These are phyloP conservation scores for Cataglyphis livida DNA, from an alignment of 2,888 invertebrate species.

Conservation along the genomic window DNA sequence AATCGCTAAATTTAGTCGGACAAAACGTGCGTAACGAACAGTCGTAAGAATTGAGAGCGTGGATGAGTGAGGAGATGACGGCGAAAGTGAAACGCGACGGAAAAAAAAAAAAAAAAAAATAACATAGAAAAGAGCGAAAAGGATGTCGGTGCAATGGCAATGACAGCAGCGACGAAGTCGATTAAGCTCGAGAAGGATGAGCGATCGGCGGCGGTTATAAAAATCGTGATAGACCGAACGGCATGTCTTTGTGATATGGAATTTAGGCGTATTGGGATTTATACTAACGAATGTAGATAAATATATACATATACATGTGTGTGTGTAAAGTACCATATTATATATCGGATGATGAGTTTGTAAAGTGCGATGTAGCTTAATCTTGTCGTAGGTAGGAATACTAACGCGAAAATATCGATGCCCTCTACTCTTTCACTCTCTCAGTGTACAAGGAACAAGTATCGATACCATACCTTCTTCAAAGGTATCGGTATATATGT, in stretches of 20 bases:
- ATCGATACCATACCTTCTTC: not conserved
- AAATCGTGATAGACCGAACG: conserved; percentile 80
- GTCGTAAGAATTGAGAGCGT: conserved; percentile 36
- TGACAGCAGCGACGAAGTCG: conserved; percentile 49
- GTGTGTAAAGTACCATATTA: conserved; percentile 31
- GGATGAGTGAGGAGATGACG: conserved; percentile 49
- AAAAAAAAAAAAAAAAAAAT: not conserved
- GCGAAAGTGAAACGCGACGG: not conserved
- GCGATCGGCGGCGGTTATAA: conserved; percentile 56
- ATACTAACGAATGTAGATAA: conserved; percentile 63
- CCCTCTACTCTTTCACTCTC: not conserved
- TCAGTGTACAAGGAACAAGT: not conserved
- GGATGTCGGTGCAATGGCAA: conserved; percentile 21
- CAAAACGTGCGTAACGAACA: conserved; percentile 15
- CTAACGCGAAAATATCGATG: conserved; percentile 18
- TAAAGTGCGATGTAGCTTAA: conserved; percentile 47
- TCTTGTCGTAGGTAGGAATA: conserved; percentile 31
- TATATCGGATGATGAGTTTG: conserved; percentile 33
- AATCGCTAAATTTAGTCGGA: conserved; percentile 69
- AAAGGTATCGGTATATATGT: not conserved
- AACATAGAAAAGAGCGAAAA: conserved; percentile 9
- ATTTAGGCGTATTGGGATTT: conserved; percentile 75
- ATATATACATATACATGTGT: conserved; percentile 31
- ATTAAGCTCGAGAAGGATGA: conserved; percentile 25
- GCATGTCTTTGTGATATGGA: conserved; percentile 80